Base-by-base conservation (phyloP, 2,888 invertebrate species). In the Acleris holmiana region DNA sequence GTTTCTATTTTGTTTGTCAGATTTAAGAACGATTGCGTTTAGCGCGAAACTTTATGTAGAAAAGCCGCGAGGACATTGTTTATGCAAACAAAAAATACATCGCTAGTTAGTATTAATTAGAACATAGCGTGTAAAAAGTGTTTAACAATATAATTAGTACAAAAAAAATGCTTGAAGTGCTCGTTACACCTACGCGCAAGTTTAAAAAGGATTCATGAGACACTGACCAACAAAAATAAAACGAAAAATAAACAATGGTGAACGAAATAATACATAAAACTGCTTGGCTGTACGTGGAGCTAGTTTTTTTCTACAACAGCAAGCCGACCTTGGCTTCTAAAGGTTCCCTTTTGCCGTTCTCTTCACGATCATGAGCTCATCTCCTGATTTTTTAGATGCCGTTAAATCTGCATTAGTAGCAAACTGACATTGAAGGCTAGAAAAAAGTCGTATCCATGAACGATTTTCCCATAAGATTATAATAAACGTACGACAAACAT, bases 281-380 rank as follows among this genome's bases (percentile, higher is more conserved):
- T 44, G n/a, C 2, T 18, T 62, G 71, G 69, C 75, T 70, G 70
- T 64, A 77, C 80, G 83, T 88, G 90, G 91, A 84, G 91, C 91
- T 91, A 92, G 72, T 89, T 91, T 91, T 91, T 91, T 92, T 88
- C 91, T 91, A 91, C 91, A 91, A 91, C 91, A 91, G 85, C 79
- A 71, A 67, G 72, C 72, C 68, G 69, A 73, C 73, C 73, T 76
- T 72, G 73, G 61, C 67, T 65, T 68, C 59, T 47, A 21, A 46
- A 46, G 46, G 18, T 29, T 57, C 29, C 47, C 35, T 8, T n/a
- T 48, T 40, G 19, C 57, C 57, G 57, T 35, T 57, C 62, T n/a
- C 40, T 41, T 35, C 35, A 63, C 19, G 18, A 51, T 49, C 55
- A 56, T 63, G 41, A 48, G 44, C 54, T 58, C 57, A 18, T 53